Evolutionary conservation across 1,140 invertebrate species (phyloP).

Genomic region (Procambarus clarkii): DNA sequence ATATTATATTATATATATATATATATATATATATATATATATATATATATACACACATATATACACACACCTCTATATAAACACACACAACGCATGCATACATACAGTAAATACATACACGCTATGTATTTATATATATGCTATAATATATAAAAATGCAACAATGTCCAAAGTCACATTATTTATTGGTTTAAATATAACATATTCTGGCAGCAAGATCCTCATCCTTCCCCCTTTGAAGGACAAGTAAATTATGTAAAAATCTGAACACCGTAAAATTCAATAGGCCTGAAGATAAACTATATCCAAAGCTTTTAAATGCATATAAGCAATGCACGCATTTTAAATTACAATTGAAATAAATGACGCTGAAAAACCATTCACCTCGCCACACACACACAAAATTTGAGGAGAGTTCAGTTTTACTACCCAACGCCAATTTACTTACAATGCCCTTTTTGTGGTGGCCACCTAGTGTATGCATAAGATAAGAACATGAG

Average conservation of each 20-base stretch:
- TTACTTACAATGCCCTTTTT: not conserved
- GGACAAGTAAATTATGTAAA: not conserved
- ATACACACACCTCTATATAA: no score
- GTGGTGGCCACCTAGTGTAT: not conserved
- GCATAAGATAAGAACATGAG: not conserved
- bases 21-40: no score
- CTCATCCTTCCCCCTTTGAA: not conserved
- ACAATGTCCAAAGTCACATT: not conserved
- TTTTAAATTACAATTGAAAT: not conserved
- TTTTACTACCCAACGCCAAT: not conserved
- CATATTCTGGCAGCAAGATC: not conserved
- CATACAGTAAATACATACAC: no score
- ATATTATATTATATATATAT: no score
- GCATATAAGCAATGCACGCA: not conserved
- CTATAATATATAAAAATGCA: not conserved
- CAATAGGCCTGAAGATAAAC: not conserved
- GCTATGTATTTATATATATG: no score
- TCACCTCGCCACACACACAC: not conserved
- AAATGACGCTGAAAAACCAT: not conserved
- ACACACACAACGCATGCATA: no score
- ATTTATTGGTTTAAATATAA: not conserved
- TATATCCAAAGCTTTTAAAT: conserved; percentile 10
- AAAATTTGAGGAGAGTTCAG: conserved; percentile 1
- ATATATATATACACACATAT: no score
- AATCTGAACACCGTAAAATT: not conserved